Conservation (phyloP, 2,888 invertebrate species). For the Pheosia tremula region DNA sequence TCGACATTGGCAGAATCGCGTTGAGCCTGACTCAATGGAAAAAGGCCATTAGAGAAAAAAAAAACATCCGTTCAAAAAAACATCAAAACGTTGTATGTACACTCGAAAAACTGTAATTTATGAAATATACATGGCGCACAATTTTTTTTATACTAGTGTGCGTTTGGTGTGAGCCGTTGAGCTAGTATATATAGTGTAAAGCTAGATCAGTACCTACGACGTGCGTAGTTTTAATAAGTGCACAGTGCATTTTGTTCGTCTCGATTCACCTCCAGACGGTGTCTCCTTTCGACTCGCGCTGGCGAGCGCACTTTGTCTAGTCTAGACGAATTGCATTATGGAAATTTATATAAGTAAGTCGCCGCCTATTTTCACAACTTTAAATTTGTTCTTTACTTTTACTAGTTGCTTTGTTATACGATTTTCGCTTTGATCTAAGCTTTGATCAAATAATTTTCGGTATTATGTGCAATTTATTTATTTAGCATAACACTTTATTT, state of each 20-base stretch:
- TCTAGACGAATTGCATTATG: constrained; percentile 84
- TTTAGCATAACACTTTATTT: too few relatives aligned
- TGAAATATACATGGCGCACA: too few relatives aligned
- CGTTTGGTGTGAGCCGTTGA: too few relatives aligned
- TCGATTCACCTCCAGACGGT: constrained; percentile 73
- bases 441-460: not conserved
- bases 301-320: constrained; percentile 68
- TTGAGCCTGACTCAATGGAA: too few relatives aligned
- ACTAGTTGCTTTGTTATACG: constrained; percentile 21
- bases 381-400: constrained; percentile 27
- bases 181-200: too few relatives aligned
- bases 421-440: constrained; percentile 16
- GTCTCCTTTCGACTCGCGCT: constrained; percentile 55
- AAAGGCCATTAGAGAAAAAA: too few relatives aligned
- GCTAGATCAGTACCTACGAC: not conserved
- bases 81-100: too few relatives aligned
- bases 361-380: constrained; percentile 59
- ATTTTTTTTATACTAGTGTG: too few relatives aligned
- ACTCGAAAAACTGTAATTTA: too few relatives aligned
- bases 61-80: too few relatives aligned
- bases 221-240: constrained; percentile 35
- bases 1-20: too few relatives aligned
- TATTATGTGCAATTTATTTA: too few relatives aligned
- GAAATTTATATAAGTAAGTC: constrained; percentile 65
- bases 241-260: constrained; percentile 55